Evolutionary conservation across 2,113 vertebrate genomes (phyloP).

Genomic region (Rhinopomastus cyanomelas): DNA sequence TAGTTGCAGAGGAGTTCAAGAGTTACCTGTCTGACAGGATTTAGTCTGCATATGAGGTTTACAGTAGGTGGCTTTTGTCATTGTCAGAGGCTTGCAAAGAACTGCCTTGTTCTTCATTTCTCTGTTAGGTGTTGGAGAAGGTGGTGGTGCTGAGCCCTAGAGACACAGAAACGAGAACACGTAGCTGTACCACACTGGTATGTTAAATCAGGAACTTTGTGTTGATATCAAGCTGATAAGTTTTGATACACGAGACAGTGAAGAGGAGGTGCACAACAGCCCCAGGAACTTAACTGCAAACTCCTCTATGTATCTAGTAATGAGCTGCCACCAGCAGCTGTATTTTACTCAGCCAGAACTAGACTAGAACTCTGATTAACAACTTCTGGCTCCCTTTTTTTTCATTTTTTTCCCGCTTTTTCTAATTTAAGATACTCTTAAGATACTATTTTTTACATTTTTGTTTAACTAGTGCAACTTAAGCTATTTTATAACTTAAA

Average conservation of each 20-base stretch:
- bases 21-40: constrained; percentile 91
- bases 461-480: not conserved
- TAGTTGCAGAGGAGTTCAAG: not conserved
- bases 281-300: not conserved
- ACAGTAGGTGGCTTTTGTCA: constrained; percentile 98
- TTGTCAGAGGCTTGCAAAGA: constrained; percentile 95
- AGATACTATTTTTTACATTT: not conserved
- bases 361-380: not conserved
- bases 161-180: constrained; percentile 2
- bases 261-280: not conserved
- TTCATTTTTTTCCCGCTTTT: no score
- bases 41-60: constrained; percentile 99
- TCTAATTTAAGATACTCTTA: not conserved
- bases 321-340: not conserved
- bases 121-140: constrained; percentile 83
- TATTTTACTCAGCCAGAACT: not conserved
- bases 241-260: not conserved
- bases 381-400: not conserved
- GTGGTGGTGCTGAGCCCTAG: constrained; percentile 81
- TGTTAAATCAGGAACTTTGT: no score
- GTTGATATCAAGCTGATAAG: not conserved
- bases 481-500: not conserved
- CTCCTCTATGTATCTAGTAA: not conserved
- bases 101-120: constrained; percentile 99
- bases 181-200: not conserved